Base-by-base conservation (phyloP, 2,113 vertebrate genomes). In the Zosterops pallidus region DNA sequence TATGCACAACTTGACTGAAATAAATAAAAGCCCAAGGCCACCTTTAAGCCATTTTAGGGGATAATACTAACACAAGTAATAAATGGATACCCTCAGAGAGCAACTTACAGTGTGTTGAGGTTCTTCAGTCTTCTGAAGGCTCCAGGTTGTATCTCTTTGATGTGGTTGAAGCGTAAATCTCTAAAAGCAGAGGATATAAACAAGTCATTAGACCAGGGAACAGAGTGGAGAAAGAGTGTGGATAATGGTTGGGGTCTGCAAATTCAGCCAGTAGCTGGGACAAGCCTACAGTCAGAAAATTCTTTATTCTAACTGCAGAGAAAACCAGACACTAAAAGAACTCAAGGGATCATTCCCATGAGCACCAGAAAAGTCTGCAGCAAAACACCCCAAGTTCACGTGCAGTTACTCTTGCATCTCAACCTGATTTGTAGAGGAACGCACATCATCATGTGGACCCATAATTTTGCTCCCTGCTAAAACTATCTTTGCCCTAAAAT, bases 101-200 rank as follows among this genome's bases (percentile, higher is more conserved):
- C 37, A 85, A 96, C 99, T 99, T 97, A 99, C 99, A 99, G 98
- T 0, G 99, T 99, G 97, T 98, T 98, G 97, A 99, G 99, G 96
- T 98, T 98, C 94, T 98, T 98, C 92, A 99, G 93, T 70, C 97
- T 97, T 83, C 95, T 98, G 95, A 99, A 98, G 86, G 98, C 98
- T 71, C 98, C 98, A 28, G 97, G 97, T 44, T 98, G 97, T 92
- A 99, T 97, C 93, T 98, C 98, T 97, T 98, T 98, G 96, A 99
- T 99, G 97, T 97, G 99, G 97, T 99, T 99, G 97, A 99, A 99
- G 72, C 99, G 98, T 94, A 99, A 89, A 94, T 99, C 99, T 95
- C 99, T 99, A 97, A 35, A 96, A 92, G 88, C 60, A 96, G 85
- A 96, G 69, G 86, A 57, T 2, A 49, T 1, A 21, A 69, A 63